Evolutionary conservation across 2,888 invertebrate genomes (phyloP).

Genomic region (Hypolimnas misippus): DNA sequence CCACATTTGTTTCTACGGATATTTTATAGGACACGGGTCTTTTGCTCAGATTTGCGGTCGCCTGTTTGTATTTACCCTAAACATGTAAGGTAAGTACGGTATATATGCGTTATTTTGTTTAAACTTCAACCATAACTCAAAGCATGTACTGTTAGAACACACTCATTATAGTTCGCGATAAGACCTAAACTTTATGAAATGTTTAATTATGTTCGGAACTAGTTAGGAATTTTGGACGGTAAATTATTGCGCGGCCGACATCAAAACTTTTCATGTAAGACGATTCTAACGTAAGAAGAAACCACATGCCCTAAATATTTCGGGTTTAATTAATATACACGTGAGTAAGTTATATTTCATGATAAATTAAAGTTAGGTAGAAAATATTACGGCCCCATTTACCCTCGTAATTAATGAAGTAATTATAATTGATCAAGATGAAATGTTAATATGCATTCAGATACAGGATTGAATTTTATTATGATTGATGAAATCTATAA

Average conservation of each 20-base stretch:
- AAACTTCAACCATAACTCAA: conserved; percentile 34
- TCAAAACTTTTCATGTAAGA: conserved; percentile 37
- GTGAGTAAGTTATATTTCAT: background rate
- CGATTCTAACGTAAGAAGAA: conserved; percentile 28
- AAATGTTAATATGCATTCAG: too few species aligned
- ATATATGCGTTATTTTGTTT: conserved; percentile 27
- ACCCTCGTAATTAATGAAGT: background rate
- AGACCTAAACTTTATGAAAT: conserved; percentile 35
- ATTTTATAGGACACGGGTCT: too few species aligned
- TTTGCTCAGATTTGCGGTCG: conserved; percentile 5
- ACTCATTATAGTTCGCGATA: conserved; percentile 38
- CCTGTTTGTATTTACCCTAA: conserved; percentile 13
- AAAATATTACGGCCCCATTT: background rate
- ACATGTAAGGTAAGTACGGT: conserved; percentile 7
- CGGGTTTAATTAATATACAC: background rate
- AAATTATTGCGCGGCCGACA: conserved; percentile 39
- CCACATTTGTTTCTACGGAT: too few species aligned
- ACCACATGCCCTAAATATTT: conserved; percentile 9
- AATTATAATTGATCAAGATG: background rate
- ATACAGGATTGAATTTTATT: too few species aligned
- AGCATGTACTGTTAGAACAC: conserved; percentile 27
- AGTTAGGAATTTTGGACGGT: conserved; percentile 36
- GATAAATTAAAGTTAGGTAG: background rate
- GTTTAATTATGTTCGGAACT: conserved; percentile 42
- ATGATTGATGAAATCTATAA: too few species aligned